A percentile compares a stretch with the other conserved stretches of the same genome.
Evolutionary conservation across 2,113 vertebrate genomes (phyloP).

Genomic region (Rhinogobius similis): DNA sequence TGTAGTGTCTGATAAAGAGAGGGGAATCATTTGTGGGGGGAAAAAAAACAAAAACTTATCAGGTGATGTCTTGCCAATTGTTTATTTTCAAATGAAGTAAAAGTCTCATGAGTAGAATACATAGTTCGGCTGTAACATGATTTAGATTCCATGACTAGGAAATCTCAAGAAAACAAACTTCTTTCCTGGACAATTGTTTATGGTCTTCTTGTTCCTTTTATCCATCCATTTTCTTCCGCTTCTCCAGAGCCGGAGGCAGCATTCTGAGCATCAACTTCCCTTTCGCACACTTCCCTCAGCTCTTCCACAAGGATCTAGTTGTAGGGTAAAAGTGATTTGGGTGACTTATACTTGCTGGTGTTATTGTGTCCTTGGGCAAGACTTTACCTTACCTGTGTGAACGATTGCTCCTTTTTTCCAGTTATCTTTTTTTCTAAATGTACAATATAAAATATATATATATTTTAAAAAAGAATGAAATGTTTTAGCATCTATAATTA

Average conservation of each 20-base stretch:
- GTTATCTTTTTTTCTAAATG: too few species aligned
- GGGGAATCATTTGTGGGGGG: background rate
- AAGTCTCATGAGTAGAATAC: too few species aligned
- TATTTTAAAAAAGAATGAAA: too few species aligned
- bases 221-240: too few species aligned
- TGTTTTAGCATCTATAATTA: too few species aligned
- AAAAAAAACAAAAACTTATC: background rate
- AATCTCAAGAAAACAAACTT: background rate
- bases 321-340: too few species aligned
- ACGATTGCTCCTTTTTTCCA: background rate
- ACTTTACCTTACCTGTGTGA: background rate
- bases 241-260: too few species aligned
- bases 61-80: background rate
- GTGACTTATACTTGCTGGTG: background rate
- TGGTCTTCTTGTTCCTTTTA: too few species aligned
- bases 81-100: background rate
- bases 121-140: background rate
- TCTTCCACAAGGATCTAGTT: too few species aligned
- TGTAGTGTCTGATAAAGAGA: conserved; percentile 1
- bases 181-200: background rate
- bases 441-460: too few species aligned
- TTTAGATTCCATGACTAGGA: background rate
- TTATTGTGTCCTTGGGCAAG: background rate
- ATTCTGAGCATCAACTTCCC: too few species aligned
- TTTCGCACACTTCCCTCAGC: too few species aligned